Percentiles rank a stretch among this genome's conserved stretches.
These are phyloP conservation scores for Caerostris extrusa DNA, from an alignment of 1,140 invertebrate genomes.

Conservation along the genomic window DNA sequence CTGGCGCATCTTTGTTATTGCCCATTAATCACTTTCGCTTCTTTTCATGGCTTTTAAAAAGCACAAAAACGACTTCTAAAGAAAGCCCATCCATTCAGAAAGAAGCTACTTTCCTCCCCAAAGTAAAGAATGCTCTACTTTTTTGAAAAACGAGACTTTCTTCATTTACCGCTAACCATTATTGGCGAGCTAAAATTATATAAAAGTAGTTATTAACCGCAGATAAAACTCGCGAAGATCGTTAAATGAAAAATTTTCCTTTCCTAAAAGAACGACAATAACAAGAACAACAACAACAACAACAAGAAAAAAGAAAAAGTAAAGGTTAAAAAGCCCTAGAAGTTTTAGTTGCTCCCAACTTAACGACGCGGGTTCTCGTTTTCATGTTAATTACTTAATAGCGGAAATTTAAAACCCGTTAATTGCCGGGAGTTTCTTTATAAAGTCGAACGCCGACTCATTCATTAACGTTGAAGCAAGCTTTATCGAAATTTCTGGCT, in stretches of 20 bases:
- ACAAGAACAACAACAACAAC: neutral
- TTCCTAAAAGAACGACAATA: neutral
- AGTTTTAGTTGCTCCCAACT: no score
- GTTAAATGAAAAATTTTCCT: slow-evolving; percentile 52
- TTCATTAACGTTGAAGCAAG: no score
- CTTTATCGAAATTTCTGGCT: neutral
- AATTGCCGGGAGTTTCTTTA: no score
- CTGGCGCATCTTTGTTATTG: neutral
- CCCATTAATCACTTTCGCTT: slow-evolving; percentile 20
- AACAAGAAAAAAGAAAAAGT: neutral
- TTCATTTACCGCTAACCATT: slow-evolving; percentile 54
- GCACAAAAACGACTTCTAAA: slow-evolving; percentile 4
- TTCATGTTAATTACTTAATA: slow-evolving; percentile 34
- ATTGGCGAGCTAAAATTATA: slow-evolving; percentile 47
- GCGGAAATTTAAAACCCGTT: neutral
- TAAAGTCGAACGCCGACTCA: no score
- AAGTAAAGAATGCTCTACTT: slow-evolving; percentile 14
- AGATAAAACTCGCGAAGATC: slow-evolving; percentile 40
- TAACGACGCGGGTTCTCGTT: no score
- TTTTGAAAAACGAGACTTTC: slow-evolving; percentile 27
- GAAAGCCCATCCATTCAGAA: neutral
- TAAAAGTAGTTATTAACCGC: slow-evolving; percentile 58
- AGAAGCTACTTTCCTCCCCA: neutral
- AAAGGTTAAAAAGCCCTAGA: slow-evolving; percentile 45
- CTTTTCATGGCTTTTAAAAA: neutral